phyloP scores from a whole-genome alignment of 2,797 vertebrate genomes.

The Urocyon cinereoargenteus region DNA sequence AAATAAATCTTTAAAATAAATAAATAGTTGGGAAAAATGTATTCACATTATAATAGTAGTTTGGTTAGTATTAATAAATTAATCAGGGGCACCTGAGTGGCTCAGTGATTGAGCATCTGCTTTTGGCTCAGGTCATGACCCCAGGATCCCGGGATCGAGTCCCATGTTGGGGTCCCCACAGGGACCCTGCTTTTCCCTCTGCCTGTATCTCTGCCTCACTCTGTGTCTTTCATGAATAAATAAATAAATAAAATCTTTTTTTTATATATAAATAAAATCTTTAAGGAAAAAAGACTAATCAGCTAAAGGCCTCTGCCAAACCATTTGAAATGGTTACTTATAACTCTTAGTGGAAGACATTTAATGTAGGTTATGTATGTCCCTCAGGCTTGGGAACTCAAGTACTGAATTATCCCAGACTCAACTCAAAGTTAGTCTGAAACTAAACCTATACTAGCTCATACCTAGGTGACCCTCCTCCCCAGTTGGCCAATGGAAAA shows the following conservation, averaged over 20 bases:
- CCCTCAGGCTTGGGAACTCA: neutral
- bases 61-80: neutral
- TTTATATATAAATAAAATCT: no score
- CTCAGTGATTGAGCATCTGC: no score
- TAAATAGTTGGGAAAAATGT: neutral
- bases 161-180: no score
- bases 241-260: no score
- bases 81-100: neutral
- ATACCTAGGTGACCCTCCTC: neutral
- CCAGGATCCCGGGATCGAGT: no score
- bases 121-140: no score
- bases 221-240: no score
- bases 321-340: neutral
- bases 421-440: neutral
- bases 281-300: neutral
- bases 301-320: neutral
- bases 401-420: neutral
- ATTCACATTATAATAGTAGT: neutral
- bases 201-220: no score
- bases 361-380: neutral
- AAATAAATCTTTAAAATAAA: no score
- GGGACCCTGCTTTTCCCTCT: no score
- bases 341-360: neutral
- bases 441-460: neutral
- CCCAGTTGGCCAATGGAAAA: neutral